Evolutionary conservation across 2,888 invertebrate genomes (phyloP), one percentile per base, ranked within the genome.

Genomic region (Plebejus anna): DNA sequence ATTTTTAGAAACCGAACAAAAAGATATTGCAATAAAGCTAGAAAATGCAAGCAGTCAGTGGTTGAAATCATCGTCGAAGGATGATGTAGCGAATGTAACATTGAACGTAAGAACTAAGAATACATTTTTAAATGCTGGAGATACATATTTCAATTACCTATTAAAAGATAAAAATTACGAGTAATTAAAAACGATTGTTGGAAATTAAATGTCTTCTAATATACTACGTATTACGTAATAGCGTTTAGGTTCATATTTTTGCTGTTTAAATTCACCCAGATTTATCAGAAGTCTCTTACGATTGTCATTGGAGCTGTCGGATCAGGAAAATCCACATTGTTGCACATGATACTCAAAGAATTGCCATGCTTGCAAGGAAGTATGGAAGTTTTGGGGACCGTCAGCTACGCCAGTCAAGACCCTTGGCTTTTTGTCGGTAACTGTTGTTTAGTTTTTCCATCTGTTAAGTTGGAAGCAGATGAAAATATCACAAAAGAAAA

Each of bases 401-500:
- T 96, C 0, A 96, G 96, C 42, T 98, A 98, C 84, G 96, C 97
- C 0, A 95, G 97, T 61, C 98, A 98, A 84, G 96, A 98, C 82
- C 96, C 98, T 0, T 98, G 98, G 98, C 90, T 97, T 7, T 97
- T 97, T 82, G 95, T 83, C 92, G 96, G 93, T 91, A 82, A 82
- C 90, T 96, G 7, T 47, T 11, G 13, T 55, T 55, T 55, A 55
- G 55, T 9, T 13, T 4, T 51, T 4, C 13, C 4, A 13, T 42
- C 42, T 42, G 42, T 6, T 42, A 3, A 9, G 51, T 13, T 13
- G 1, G 2, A 51, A 51, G 51, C 51, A 51, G 51, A 11, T 6
- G 4, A 13, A 13, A 51, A 51, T 51, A 51, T n/a, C 57, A 16
- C n/a, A 16, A 16, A 57, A 57, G 57, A 57, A 51, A 1, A 51